These are phyloP conservation scores for human DNA, from an alignment of 2,113 vertebrate species.

Conservation along the genomic window DNA sequence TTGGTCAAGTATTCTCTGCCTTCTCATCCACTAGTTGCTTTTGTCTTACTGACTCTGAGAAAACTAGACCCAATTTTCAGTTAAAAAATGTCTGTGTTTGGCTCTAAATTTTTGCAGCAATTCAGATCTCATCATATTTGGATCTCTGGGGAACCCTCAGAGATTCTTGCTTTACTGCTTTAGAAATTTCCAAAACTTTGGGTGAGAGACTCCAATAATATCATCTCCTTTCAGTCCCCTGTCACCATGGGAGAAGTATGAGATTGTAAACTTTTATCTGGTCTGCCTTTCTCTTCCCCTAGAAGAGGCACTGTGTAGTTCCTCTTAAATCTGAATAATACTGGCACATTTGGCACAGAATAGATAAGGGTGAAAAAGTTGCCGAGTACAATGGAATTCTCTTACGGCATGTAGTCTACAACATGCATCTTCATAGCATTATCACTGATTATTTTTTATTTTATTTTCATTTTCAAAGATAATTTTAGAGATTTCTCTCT, in stretches of 20 bases:
- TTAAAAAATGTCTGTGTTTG: not conserved
- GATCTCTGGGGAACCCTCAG: not conserved
- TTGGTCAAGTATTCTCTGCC: not conserved
- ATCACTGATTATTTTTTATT: not conserved
- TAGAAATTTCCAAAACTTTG: not conserved
- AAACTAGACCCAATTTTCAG: not conserved
- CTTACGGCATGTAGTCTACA: not conserved
- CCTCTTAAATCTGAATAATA: not conserved
- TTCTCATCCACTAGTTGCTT: not conserved
- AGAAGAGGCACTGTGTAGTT: not conserved
- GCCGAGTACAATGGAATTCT: not conserved
- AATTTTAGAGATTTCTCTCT: not conserved
- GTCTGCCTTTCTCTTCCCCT: not conserved
- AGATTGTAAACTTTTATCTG: not conserved
- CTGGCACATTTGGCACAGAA: not conserved
- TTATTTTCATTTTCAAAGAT: not conserved
- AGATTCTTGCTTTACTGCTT: not conserved
- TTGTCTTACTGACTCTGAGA: not conserved
- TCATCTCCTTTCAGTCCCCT: not conserved
- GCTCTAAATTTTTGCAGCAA: not conserved
- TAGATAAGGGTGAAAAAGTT: not conserved
- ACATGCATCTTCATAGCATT: not conserved
- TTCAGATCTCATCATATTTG: not conserved
- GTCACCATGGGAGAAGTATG: not conserved
- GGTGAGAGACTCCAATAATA: not conserved